Base-by-base conservation (phyloP, 2,797 vertebrate species). In the Labeo calbasu region DNA sequence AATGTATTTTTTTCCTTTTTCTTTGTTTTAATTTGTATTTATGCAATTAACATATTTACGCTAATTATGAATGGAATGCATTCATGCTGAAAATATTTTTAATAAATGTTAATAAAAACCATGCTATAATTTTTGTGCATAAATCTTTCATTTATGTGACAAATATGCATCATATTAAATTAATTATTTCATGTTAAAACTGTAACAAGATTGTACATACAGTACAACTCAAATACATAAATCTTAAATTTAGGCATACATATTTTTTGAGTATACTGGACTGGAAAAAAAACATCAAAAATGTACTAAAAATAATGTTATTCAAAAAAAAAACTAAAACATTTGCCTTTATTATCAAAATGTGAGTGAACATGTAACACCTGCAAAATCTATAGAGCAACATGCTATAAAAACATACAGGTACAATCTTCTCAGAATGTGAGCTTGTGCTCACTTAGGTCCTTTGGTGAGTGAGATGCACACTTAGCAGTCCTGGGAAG, bases 401-500 rank as follows among this genome's bases (percentile, higher is more conserved):
- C 72, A 83, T 50, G 68, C 15, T 59, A 21, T 46, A 71, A 71
- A 70, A 71, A 53, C 2, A 68, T 0, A 7, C 25, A 63, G 13
- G 43, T 59, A 50, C 25, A 51, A 65, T 79, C 61, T 50, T 50
- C 59, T 28, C 25, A 63, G 11, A 66, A 14, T 75, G 32, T 0
- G 3, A 63, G 65, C 76, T 68, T 68, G 40, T 17, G 32, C 25
- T 84, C 76, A 61, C 46, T 84, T 72, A 46, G 43, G 76, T 25
- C 51, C 68, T 72, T 79, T 53, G 61, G 81, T 72, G 61, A 81
- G 81, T 80, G 77, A 81, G 69, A 70, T 90, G 89, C 88, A 88
- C 82, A 85, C 85, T 89, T 89, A 89, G 88, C 89, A 90, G 88
- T 88, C 88, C 73, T 81, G 84, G 80, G 87, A 84, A 90, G 87